phyloP scores from a whole-genome alignment of 2,113 vertebrate species.

The Xiphophorus couchianus region DNA sequence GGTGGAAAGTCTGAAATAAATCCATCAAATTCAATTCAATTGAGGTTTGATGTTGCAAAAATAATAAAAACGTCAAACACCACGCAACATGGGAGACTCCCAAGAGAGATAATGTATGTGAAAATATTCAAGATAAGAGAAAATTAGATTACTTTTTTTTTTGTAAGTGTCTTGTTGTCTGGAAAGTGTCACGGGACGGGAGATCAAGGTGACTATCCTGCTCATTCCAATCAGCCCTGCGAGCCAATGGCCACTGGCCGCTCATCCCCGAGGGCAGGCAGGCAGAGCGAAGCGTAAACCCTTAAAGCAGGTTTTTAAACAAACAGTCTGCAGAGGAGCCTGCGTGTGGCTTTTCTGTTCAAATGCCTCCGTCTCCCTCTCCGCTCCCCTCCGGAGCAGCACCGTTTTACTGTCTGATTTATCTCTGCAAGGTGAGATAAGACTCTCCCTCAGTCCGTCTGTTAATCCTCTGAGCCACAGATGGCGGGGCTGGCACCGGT shows the following conservation, averaged over 20 bases:
- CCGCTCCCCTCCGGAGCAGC: conserved; percentile 37
- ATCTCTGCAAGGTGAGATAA: conserved; percentile 78
- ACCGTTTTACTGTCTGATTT: conserved; percentile 73
- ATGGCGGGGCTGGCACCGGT: conserved; percentile 59
- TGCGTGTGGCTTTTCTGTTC: conserved; percentile 60
- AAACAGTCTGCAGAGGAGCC: conserved; percentile 52
- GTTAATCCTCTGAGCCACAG: conserved; percentile 72
- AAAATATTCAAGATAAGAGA: conserved; percentile 25
- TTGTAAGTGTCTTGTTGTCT: conserved; percentile 46
- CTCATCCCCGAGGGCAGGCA: conserved; percentile 51
- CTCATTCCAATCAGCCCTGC: conserved; percentile 43
- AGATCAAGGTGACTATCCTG: conserved; percentile 57
- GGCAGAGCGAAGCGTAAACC: conserved; percentile 54
- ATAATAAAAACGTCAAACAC: neutral
- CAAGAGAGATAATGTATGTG: conserved; percentile 22
- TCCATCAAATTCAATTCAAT: too few relatives aligned
- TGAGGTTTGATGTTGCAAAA: neutral
- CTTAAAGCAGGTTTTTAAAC: conserved; percentile 63
- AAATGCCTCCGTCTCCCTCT: conserved; percentile 41
- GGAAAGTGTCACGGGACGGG: conserved; percentile 54
- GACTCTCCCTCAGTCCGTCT: conserved; percentile 48
- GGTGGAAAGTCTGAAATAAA: too few relatives aligned
- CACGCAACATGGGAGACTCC: conserved; percentile 2
- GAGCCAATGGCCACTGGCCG: conserved; percentile 19
- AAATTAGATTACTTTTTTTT: conserved; percentile 43